phyloP scores from a whole-genome alignment of 2,797 vertebrate genomes.

The Danio aesculapii region DNA sequence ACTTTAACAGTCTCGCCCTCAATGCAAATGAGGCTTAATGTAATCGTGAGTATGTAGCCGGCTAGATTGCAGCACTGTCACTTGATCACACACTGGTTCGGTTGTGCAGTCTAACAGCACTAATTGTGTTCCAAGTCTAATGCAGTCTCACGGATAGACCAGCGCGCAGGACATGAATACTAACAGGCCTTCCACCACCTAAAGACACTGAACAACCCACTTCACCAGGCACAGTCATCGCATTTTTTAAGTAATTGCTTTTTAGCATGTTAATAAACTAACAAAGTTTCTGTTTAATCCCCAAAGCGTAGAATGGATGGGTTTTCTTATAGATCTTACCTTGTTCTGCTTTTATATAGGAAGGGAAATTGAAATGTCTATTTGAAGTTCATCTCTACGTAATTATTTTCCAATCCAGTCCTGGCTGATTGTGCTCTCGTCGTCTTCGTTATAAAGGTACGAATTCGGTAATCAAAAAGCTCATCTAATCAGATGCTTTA shows the following conservation, averaged over 20 bases:
- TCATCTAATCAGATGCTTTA: conserved; percentile 24
- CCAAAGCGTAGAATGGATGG: neutral
- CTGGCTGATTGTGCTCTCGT: neutral
- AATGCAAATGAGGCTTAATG: conserved; percentile 31
- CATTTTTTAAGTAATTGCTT: conserved; percentile 5
- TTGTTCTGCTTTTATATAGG: neutral
- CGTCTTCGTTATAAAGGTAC: neutral
- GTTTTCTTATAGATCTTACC: neutral
- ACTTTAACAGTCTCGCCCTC: conserved; percentile 28
- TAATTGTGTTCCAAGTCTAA: conserved; percentile 38
- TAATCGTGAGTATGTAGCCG: conserved; percentile 25
- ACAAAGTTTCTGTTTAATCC: conserved; percentile 5
- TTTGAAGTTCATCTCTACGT: conserved; percentile 6
- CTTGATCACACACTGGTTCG: conserved; percentile 25
- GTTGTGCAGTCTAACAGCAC: conserved; percentile 31
- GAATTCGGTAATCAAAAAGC: conserved; percentile 25
- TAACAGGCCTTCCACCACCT: conserved; percentile 16
- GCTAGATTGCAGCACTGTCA: conserved; percentile 31
- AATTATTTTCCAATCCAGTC: conserved; percentile 21
- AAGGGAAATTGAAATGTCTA: conserved; percentile 33
- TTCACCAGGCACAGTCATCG: neutral
- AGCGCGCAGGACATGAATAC: conserved; percentile 28
- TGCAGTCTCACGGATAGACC: neutral
- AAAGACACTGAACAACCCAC: neutral
- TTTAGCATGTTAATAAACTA: conserved; percentile 7